These are phyloP conservation scores for Mimumesa dahlbomi DNA, from an alignment of 2,888 invertebrate genomes.

Conservation along the genomic window DNA sequence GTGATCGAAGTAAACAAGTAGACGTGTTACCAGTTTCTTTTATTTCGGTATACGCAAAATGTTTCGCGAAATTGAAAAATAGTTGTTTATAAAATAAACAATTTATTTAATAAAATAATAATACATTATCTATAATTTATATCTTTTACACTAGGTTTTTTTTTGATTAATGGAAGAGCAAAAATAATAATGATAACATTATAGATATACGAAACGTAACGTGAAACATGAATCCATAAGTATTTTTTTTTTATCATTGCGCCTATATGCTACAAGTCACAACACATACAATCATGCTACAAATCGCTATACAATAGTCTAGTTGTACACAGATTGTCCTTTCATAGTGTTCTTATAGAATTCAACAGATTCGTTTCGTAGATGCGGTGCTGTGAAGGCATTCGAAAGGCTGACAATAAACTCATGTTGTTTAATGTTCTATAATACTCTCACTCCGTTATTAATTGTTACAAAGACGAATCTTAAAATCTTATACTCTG, in stretches of 20 bases:
- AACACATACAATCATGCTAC: slow-evolving; percentile 62
- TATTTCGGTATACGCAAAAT: no score
- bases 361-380: slow-evolving; percentile 39
- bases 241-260: slow-evolving; percentile 21
- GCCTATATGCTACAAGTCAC: slow-evolving; percentile 35
- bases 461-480: slow-evolving; percentile 2
- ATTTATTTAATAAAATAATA: slow-evolving; percentile 75
- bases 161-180: slow-evolving; percentile 68
- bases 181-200: slow-evolving; percentile 50
- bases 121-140: slow-evolving; percentile 68
- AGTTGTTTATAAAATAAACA: slow-evolving; percentile 71
- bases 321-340: slow-evolving; percentile 68
- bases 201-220: slow-evolving; percentile 35
- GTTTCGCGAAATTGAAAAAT: neutral
- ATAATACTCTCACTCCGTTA: slow-evolving; percentile 8
- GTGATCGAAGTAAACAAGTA: no score
- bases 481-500: neutral
- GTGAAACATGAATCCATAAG: slow-evolving; percentile 22
- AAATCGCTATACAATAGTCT: slow-evolving; percentile 54
- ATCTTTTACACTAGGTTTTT: slow-evolving; percentile 55
- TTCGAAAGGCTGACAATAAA: slow-evolving; percentile 49
- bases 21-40: no score
- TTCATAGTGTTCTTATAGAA: slow-evolving; percentile 57
- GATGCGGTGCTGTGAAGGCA: slow-evolving; percentile 48
- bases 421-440: slow-evolving; percentile 54